These are phyloP conservation scores for Polyergus mexicanus DNA, from an alignment of 1,140 invertebrate species.

Conservation along the genomic window DNA sequence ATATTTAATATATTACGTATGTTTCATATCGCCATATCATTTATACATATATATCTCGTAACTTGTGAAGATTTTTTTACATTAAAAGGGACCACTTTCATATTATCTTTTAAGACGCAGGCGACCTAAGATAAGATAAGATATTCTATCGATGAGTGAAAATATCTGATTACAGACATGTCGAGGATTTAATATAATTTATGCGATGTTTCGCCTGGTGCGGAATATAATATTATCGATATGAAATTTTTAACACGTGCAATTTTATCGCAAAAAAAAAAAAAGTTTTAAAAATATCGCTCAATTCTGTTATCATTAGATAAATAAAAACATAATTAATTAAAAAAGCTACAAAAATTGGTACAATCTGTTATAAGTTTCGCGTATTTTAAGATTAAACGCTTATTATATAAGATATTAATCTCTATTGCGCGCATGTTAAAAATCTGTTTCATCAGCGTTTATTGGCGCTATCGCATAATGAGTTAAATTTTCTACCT, in stretches of 20 bases:
- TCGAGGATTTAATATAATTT: not conserved
- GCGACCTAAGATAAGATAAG: not conserved
- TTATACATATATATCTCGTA: not conserved
- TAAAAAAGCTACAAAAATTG: not conserved
- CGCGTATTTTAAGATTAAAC: too few relatives aligned
- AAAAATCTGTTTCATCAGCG: not conserved
- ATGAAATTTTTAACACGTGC: not conserved
- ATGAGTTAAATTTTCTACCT: conserved; percentile 10
- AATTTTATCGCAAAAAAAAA: not conserved
- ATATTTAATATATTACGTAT: not conserved
- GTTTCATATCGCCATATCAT: not conserved
- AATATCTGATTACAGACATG: not conserved
- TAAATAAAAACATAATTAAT: too few relatives aligned
- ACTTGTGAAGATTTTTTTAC: not conserved
- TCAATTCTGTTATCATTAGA: not conserved
- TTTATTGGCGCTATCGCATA: not conserved
- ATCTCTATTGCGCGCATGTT: not conserved
- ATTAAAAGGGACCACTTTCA: not conserved
- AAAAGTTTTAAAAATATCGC: not conserved
- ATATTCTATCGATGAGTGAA: not conserved
- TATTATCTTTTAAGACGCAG: too few relatives aligned
- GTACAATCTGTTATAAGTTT: not conserved
- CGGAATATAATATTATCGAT: not conserved
- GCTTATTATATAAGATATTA: too few relatives aligned
- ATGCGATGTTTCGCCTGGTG: too few relatives aligned